Percentiles rank a stretch among this genome's conserved stretches.
These are phyloP conservation scores for Mirza zaza DNA, from an alignment of 2,113 vertebrate genomes.

Conservation along the genomic window DNA sequence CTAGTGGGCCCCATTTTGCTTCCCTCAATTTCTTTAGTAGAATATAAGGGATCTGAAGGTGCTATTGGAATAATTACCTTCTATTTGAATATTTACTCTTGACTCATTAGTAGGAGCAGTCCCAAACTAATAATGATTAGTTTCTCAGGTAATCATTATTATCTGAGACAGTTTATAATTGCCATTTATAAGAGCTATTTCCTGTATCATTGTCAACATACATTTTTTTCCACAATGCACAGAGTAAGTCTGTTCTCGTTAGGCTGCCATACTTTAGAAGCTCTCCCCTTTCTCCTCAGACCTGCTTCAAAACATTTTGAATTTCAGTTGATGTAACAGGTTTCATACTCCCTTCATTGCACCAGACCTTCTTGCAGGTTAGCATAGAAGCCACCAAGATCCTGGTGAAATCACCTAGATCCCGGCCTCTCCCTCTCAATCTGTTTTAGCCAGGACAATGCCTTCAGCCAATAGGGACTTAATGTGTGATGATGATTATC, in stretches of 20 bases:
- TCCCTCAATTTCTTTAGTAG: neutral
- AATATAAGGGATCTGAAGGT: neutral
- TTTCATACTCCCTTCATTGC: neutral
- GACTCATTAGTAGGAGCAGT: neutral
- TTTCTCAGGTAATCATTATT: no score
- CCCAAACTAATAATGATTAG: neutral
- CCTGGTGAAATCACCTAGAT: neutral
- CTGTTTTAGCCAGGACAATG: neutral
- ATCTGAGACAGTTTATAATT: neutral
- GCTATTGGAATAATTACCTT: neutral
- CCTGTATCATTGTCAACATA: neutral
- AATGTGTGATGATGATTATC: neutral
- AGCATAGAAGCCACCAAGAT: neutral
- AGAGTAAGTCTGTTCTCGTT: neutral
- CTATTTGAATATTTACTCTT: slow-evolving; percentile 12
- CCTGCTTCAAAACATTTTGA: neutral
- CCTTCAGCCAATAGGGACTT: neutral
- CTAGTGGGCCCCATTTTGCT: neutral
- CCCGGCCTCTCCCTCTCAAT: neutral
- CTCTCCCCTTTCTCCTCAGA: neutral
- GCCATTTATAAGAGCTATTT: neutral
- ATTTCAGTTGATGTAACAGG: neutral
- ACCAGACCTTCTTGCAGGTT: neutral
- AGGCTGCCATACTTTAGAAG: neutral
- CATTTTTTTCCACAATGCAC: neutral